Evolutionary conservation across 2,797 vertebrate genomes (phyloP).

Genomic region (Platyrinchus mystaceus): DNA sequence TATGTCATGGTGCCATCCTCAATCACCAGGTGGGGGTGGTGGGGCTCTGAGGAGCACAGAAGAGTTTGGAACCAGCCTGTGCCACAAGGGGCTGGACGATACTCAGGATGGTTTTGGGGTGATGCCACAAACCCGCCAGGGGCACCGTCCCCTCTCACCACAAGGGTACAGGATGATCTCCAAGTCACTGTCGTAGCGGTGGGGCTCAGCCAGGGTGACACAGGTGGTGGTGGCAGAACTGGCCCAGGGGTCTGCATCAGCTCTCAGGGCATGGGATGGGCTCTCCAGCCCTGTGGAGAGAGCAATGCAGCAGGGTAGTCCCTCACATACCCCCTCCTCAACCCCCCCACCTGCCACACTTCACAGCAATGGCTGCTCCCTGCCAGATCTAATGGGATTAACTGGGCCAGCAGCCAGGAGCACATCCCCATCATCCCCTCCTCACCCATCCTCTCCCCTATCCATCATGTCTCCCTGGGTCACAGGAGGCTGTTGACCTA

Average conservation of each 20-base stretch:
- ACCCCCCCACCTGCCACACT: rapidly evolving
- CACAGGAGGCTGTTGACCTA: background rate
- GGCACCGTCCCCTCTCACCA: constrained; percentile 75
- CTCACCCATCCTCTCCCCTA: background rate
- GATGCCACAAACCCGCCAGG: background rate
- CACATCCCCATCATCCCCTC: background rate
- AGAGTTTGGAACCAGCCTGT: background rate
- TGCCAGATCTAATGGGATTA: constrained; percentile 13
- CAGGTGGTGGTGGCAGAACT: constrained; percentile 89
- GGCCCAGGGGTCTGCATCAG: constrained; percentile 91
- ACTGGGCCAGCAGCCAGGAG: background rate
- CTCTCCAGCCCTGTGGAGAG: constrained; percentile 88
- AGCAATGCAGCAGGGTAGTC: background rate
- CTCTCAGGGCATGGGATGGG: constrained; percentile 90
- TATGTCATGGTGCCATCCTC: constrained; percentile 88
- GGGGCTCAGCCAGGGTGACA: constrained; percentile 92
- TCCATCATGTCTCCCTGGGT: rapidly evolving
- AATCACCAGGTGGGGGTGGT: constrained; percentile 88
- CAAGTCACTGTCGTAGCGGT: constrained; percentile 87
- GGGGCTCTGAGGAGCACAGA: constrained; percentile 80
- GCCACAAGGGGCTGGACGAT: background rate
- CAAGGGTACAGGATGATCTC: constrained; percentile 95
- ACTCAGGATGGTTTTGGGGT: background rate
- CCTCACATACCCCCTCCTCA: rapidly evolving
- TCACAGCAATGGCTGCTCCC: rapidly evolving